Base-by-base conservation (phyloP, 1,140 invertebrate species). In the Aricia agestis region DNA sequence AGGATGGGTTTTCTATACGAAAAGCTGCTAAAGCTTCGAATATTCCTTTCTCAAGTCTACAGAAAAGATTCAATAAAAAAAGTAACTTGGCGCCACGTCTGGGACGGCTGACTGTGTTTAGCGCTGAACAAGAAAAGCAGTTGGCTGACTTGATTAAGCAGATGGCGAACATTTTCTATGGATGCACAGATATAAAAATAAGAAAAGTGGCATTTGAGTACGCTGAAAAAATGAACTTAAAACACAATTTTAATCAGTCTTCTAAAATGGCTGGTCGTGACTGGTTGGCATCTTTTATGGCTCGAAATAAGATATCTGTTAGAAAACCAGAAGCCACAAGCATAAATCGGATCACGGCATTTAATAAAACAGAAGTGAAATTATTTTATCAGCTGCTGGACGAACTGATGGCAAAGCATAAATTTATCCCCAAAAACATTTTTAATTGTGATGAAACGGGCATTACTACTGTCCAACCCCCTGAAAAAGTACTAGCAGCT, bases 331-430 rank as follows among this genome's bases (percentile, higher is more conserved):
- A 78, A 52, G 77, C 75, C 10, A 79, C 72, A 45, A 79, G 76
- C 74, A 80, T 83, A 73, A 84, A 78, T 73, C 77, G 82, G 65
- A 79, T 82, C 63, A 80, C 77, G 19, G 79, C 80, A 10, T 83
- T 83, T 71, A 81, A 80, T 75, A 82, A 85, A 77, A 72, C 36
- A 52, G 81, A 84, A 52, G 77, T 83, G 1, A 2, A 31, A n/a
- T 52, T 74, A 4, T 85, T 85, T 59, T 87, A 45, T 73, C 17
- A 78, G 32, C 65, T 78, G 19, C 66, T 85, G 3, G 80, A 41
- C 0, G 4, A 83, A 13, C 42, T 84, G n/a, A 81, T 80, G 78
- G 78, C 74, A 66, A 81, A 80, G 66, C 66, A 80, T 42, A 78
- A 42, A 77, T 57, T 81, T 72, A 0, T 74, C 13, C 45, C 19